Percentiles rank a stretch among this genome's conserved stretches.
Evolutionary conservation across 2,113 vertebrate genomes (phyloP).

Genomic region (Daphoenositta chrysoptera): DNA sequence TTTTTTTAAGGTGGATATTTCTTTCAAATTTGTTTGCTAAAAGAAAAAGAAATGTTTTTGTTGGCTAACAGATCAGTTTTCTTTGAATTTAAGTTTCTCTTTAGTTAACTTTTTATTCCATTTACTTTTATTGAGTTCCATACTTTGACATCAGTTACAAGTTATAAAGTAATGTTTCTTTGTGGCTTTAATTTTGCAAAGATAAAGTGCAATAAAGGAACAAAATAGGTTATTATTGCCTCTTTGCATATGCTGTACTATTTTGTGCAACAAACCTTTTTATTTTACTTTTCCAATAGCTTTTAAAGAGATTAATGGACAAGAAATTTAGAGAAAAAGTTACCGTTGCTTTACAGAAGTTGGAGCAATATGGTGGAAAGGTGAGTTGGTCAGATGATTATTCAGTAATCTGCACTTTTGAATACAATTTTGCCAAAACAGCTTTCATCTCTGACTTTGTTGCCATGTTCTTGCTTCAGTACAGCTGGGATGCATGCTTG

Average conservation of each 20-base stretch:
- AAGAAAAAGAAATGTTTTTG: neutral
- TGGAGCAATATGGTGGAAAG: constrained; percentile 77
- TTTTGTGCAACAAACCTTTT: neutral
- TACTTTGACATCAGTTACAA: neutral
- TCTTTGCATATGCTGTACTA: neutral
- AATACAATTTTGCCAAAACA: neutral
- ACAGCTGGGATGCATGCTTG: neutral
- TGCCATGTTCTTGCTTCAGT: neutral
- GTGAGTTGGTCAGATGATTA: constrained; percentile 41
- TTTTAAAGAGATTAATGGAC: constrained; percentile 78
- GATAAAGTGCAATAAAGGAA: neutral
- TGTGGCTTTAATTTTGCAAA: neutral
- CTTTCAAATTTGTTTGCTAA: neutral
- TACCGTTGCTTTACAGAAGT: constrained; percentile 71
- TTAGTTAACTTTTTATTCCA: neutral
- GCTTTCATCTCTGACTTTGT: neutral
- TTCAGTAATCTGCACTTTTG: neutral
- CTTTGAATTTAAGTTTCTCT: neutral
- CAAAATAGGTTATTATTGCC: neutral
- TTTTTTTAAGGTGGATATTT: neutral
- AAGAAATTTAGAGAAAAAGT: constrained; percentile 77
- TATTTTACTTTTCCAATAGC: constrained; percentile 56
- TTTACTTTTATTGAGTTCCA: neutral
- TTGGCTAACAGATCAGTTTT: neutral
- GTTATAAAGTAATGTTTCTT: neutral